A percentile compares a stretch with the other conserved stretches of the same genome.
Conservation (phyloP, 2,113 vertebrate genomes). For the Otolemur garnettii region DNA sequence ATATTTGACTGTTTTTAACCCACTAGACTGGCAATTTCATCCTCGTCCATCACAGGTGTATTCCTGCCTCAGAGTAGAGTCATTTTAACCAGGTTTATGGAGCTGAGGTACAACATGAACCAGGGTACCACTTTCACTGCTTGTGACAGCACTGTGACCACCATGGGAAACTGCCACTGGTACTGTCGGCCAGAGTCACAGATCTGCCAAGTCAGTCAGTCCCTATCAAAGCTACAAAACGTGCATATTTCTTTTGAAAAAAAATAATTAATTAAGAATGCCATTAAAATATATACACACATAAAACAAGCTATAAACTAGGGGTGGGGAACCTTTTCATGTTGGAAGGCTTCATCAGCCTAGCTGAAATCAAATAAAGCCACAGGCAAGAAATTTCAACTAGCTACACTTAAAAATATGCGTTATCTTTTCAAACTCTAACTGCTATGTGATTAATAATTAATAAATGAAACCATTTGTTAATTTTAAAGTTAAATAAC, state of each 20-base stretch:
- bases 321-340: too few species aligned
- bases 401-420: too few species aligned
- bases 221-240: neutral
- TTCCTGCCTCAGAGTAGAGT: neutral
- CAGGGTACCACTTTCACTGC: neutral
- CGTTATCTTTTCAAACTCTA: too few species aligned
- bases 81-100: neutral
- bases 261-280: conserved; percentile 25
- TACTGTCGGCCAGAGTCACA: neutral
- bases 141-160: neutral
- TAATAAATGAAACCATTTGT: too few species aligned
- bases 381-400: too few species aligned
- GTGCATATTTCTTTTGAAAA: neutral
- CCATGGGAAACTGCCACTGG: neutral
- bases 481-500: too few species aligned
- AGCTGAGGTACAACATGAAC: neutral
- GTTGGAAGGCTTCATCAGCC: too few species aligned
- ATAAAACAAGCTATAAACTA: neutral
- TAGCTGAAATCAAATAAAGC: too few species aligned
- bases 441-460: too few species aligned
- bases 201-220: conserved; percentile 5
- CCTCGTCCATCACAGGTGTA: neutral
- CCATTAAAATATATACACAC: neutral
- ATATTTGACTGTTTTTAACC: conserved; percentile 17
- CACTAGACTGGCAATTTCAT: neutral